Percentiles rank a stretch among this genome's conserved stretches.
These are phyloP conservation scores for Lasius fuliginosus DNA, from an alignment of 2,888 invertebrate genomes.

Conservation along the genomic window DNA sequence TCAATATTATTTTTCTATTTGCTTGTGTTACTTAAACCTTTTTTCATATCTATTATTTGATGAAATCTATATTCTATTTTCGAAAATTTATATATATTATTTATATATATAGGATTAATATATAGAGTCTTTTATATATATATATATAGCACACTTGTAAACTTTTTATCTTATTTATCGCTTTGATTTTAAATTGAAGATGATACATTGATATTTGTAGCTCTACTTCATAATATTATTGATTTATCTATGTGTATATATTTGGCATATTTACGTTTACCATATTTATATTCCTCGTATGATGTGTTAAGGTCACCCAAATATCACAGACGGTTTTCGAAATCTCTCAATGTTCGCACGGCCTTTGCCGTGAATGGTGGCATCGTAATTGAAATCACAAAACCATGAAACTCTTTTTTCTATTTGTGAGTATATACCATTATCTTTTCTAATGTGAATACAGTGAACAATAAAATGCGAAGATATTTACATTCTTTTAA, in stretches of 20 bases:
- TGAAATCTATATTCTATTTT: no score
- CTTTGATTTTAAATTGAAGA: not conserved
- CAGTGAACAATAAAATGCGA: not conserved
- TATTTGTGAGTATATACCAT: slow-evolving; percentile 21
- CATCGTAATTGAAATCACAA: slow-evolving; percentile 19
- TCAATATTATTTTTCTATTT: no score
- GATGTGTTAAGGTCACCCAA: not conserved
- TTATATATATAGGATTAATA: no score
- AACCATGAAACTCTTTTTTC: slow-evolving; percentile 31
- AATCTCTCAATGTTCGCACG: slow-evolving; percentile 21
- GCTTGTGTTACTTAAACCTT: no score
- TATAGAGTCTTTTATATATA: no score
- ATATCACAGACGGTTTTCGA: slow-evolving; percentile 7
- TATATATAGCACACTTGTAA: no score
- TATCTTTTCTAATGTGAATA: not conserved
- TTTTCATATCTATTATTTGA: no score
- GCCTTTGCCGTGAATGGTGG: slow-evolving; percentile 14
- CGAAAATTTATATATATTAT: no score
- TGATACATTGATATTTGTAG: slow-evolving; percentile 8
- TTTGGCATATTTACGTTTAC: slow-evolving; percentile 1
- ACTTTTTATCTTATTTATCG: not conserved
- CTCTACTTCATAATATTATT: slow-evolving; percentile 9
- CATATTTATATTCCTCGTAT: not conserved
- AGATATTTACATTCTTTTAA: not conserved
- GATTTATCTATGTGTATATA: slow-evolving; percentile 10